A percentile compares a stretch with the other conserved stretches of the same genome.
Evolutionary conservation across 2,797 vertebrate genomes (phyloP).

Genomic region (Enteromius trimaculatus): DNA sequence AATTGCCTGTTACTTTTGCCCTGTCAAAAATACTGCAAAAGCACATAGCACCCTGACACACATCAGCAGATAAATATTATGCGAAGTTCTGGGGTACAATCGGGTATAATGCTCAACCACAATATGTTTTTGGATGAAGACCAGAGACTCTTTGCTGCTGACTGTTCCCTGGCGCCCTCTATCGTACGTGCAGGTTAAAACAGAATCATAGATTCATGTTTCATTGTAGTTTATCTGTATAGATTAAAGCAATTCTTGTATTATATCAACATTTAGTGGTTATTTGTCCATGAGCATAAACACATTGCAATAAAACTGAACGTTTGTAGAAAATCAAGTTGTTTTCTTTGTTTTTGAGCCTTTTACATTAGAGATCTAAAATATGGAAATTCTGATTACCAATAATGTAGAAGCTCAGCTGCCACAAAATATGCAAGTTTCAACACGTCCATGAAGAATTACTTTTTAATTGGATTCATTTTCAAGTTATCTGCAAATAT

Average conservation of each 20-base stretch:
- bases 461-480: neutral
- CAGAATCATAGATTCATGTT: conserved; percentile 11
- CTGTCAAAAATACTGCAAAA: conserved; percentile 23
- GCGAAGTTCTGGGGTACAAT: neutral
- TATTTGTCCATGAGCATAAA: conserved; percentile 37
- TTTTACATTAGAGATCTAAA: neutral
- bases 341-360: conserved; percentile 1
- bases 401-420: neutral
- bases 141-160: conserved; percentile 19
- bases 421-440: conserved; percentile 2
- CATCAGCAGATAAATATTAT: neutral
- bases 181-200: conserved; percentile 5
- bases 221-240: conserved; percentile 20
- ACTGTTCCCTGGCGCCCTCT: conserved; percentile 13
- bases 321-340: conserved; percentile 69
- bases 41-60: neutral
- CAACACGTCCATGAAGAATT: neutral
- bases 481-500: neutral
- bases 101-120: neutral
- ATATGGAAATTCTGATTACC: neutral
- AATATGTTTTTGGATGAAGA: conserved; percentile 28
- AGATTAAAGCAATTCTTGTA: conserved; percentile 31
- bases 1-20: conserved; percentile 11
- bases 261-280: conserved; percentile 30
- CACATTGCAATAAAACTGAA: conserved; percentile 71